Evolutionary conservation across 2,888 invertebrate genomes (phyloP).

Genomic region (Orchesella flavescens): DNA sequence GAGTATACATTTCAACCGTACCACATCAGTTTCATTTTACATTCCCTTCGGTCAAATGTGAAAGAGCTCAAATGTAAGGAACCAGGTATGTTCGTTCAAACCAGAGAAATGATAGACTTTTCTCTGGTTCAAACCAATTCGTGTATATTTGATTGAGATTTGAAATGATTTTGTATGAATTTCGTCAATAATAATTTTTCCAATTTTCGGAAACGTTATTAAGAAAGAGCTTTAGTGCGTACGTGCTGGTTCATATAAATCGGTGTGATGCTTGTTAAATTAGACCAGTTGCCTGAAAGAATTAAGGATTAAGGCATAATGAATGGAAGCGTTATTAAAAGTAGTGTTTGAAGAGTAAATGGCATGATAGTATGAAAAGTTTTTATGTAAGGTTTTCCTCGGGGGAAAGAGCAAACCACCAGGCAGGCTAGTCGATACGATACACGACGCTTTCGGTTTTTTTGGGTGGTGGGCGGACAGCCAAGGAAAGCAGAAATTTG

Average conservation of each 20-base stretch:
- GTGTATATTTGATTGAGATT: too few relatives aligned
- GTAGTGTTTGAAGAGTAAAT: slow-evolving; percentile 19
- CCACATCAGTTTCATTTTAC: slow-evolving; percentile 34
- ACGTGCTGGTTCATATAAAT: too few relatives aligned
- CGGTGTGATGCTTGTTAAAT: background rate
- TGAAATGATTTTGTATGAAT: too few relatives aligned
- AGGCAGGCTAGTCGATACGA: too few relatives aligned
- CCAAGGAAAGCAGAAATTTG: slow-evolving; percentile 39
- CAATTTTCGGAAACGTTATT: too few relatives aligned
- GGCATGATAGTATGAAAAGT: slow-evolving; percentile 7
- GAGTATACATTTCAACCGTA: slow-evolving; percentile 7
- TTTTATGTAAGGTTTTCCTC: slow-evolving; percentile 26
- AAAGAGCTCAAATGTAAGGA: too few relatives aligned
- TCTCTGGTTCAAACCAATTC: too few relatives aligned
- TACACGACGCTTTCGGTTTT: too few relatives aligned
- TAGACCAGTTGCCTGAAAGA: slow-evolving; percentile 32
- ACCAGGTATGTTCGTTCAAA: too few relatives aligned
- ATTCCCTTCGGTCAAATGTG: slow-evolving; percentile 40
- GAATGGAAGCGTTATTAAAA: slow-evolving; percentile 39
- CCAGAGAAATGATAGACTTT: too few relatives aligned
- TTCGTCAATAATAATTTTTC: too few relatives aligned
- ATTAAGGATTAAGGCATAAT: slow-evolving; percentile 33
- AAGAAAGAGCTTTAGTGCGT: too few relatives aligned
- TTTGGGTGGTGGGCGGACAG: slow-evolving; percentile 32
- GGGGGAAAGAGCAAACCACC: background rate